phyloP scores from a whole-genome alignment of 2,888 invertebrate species.

The Pantelozetes paolii region DNA sequence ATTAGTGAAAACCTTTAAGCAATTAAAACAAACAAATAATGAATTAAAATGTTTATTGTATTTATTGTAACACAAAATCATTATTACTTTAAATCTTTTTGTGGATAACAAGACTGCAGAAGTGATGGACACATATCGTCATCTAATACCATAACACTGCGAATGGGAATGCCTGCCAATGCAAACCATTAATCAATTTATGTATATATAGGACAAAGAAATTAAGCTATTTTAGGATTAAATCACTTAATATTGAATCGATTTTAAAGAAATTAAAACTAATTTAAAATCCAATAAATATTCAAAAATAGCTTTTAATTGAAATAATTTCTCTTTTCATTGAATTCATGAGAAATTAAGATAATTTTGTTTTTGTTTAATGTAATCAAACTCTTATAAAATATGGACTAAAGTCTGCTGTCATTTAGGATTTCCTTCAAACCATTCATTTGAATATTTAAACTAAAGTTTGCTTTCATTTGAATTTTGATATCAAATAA shows the following conservation, averaged over 20 bases:
- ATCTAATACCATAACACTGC: constrained; percentile 75
- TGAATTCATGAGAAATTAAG: too few relatives aligned
- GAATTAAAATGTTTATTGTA: background rate
- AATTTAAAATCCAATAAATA: too few relatives aligned
- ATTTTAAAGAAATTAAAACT: too few relatives aligned
- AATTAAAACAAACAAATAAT: background rate
- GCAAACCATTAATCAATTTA: constrained; percentile 26
- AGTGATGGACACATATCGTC: constrained; percentile 85
- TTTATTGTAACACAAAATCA: constrained; percentile 53
- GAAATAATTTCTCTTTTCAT: too few relatives aligned
- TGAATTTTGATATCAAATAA: background rate
- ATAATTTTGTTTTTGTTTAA: too few relatives aligned
- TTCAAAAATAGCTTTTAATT: too few relatives aligned
- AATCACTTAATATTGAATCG: too few relatives aligned
- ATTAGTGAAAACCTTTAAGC: constrained; percentile 67
- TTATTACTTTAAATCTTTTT: constrained; percentile 87
- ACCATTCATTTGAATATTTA: too few relatives aligned
- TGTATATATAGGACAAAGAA: too few relatives aligned
- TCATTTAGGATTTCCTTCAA: too few relatives aligned
- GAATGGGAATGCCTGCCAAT: constrained; percentile 55
- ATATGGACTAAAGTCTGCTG: too few relatives aligned
- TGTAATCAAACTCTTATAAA: too few relatives aligned
- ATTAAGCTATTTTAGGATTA: background rate
- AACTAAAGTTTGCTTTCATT: background rate
- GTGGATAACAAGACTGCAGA: constrained; percentile 86